A percentile compares a stretch with the other conserved stretches of the same genome.
Evolutionary conservation across 2,113 vertebrate species (phyloP).

Genomic region (Psilopogon haemacephalus): DNA sequence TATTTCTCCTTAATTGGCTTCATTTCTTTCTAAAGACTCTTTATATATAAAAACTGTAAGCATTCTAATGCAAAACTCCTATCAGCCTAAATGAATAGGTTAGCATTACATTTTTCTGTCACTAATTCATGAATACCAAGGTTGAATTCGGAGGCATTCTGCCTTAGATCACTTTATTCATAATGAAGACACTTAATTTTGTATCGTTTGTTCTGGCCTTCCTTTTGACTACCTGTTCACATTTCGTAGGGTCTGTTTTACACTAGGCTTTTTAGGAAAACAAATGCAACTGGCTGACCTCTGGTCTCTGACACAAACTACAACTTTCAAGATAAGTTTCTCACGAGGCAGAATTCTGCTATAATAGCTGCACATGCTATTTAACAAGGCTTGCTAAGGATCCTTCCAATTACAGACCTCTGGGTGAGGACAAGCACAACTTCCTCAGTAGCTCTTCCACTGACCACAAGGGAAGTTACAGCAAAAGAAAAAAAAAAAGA

Average conservation of each 20-base stretch:
- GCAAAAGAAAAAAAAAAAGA: not conserved
- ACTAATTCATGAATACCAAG: constrained; percentile 11
- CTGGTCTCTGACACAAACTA: not conserved
- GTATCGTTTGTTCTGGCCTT: not conserved
- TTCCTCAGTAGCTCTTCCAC: not conserved
- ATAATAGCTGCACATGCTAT: not conserved
- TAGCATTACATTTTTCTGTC: constrained; percentile 18
- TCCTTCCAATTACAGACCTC: fast-evolving
- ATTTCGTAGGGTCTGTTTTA: not conserved
- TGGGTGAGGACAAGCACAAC: not conserved
- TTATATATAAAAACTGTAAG: constrained; percentile 31
- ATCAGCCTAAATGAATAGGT: constrained; percentile 9
- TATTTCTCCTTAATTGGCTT: constrained; percentile 50
- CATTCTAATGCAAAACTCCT: constrained; percentile 34
- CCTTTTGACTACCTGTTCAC: not conserved
- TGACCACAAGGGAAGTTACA: not conserved
- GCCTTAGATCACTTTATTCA: not conserved
- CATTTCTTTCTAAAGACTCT: constrained; percentile 19
- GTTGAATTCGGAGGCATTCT: not conserved
- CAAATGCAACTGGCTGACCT: not conserved
- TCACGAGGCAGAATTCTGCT: not conserved
- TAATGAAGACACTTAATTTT: not conserved
- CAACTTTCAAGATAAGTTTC: not conserved
- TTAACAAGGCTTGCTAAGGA: not conserved
- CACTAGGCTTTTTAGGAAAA: not conserved